Base-by-base conservation (phyloP, 2,888 invertebrate genomes). In the Andrena trimmerana region DNA sequence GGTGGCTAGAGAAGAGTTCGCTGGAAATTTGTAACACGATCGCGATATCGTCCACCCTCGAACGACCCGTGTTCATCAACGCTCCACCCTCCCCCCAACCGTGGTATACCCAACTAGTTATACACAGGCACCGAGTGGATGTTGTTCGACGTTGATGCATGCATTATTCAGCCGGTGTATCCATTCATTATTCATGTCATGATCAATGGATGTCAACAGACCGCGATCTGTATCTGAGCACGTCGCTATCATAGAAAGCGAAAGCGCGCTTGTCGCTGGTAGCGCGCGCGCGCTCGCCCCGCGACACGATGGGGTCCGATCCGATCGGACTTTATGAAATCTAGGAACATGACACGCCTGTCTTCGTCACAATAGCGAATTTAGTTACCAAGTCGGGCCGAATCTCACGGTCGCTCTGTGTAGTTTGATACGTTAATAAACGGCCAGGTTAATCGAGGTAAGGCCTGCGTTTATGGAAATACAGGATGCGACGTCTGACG, bases 141-240 rank as follows among this genome's bases (percentile, higher is more conserved):
- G 89, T 90, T 89, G 88, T 86, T 86, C 88, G 88, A 88, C 89
- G 88, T 88, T 88, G 90, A 90, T 90, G 87, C 90, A 92, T 92
- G 91, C 91, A 92, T 92, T 92, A 92, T 92, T 92, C 92, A 92
- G 79, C 81, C 85, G 81, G 84, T 86, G 89, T 91, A 89, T 90
- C 90, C 90, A 91, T 92, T 91, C 90, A 91, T 92, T 92, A 92
- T 92, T 92, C 92, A 92, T 90, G 91, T 87, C 90, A 85, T 91
- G 91, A 91, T 92, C 92, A 91, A 89, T 90, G 90, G 91, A 90
- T 91, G 91, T 92, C 91, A 92, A 91, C 91, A 90, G 85, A 90
- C 88, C 87, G 86, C 90, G 90, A 92, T 91, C 90, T 90, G 90
- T 90, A 90, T 91, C 90, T 86, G 89, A 88, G 86, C 87, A 83